Evolutionary conservation across 2,797 vertebrate genomes (phyloP).

Genomic region (Halcyon smyrnensis): DNA sequence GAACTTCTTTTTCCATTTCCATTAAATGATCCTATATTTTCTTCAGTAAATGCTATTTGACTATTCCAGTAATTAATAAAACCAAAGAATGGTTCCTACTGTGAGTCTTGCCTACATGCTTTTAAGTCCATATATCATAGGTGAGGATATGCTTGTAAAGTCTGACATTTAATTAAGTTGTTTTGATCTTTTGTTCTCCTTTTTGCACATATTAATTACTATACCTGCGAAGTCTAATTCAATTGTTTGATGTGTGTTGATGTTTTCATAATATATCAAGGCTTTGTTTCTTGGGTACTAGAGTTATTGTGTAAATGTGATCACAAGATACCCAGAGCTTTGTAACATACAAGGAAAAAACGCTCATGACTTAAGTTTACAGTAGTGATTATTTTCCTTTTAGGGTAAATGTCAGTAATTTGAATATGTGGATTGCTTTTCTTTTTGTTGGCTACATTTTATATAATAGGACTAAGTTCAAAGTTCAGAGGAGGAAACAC

Average conservation of each 20-base stretch:
- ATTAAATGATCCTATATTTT: constrained; percentile 62
- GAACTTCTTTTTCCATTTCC: constrained; percentile 41
- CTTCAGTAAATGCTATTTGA: constrained; percentile 66
- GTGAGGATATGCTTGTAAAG: constrained; percentile 60
- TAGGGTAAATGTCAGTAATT: background rate
- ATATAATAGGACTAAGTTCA: background rate
- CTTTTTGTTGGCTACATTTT: background rate
- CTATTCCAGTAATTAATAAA: constrained; percentile 74
- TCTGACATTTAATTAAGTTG: constrained; percentile 71
- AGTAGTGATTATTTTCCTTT: constrained; percentile 17
- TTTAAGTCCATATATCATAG: constrained; percentile 41
- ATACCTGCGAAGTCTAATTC: constrained; percentile 55
- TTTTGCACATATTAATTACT: constrained; percentile 68
- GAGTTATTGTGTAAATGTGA: constrained; percentile 51
- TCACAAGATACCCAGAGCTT: constrained; percentile 48
- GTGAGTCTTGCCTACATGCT: constrained; percentile 22
- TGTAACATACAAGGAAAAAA: background rate
- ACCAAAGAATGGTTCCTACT: constrained; percentile 54
- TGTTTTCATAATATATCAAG: constrained; percentile 48
- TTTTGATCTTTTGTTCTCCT: constrained; percentile 71
- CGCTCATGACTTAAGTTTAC: background rate
- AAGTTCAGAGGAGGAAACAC: background rate
- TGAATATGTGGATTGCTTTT: background rate
- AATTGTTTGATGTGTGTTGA: constrained; percentile 55
- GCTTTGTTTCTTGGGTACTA: constrained; percentile 27